These are phyloP conservation scores for Eira barbara DNA, from an alignment of 2,113 vertebrate genomes.

Conservation along the genomic window DNA sequence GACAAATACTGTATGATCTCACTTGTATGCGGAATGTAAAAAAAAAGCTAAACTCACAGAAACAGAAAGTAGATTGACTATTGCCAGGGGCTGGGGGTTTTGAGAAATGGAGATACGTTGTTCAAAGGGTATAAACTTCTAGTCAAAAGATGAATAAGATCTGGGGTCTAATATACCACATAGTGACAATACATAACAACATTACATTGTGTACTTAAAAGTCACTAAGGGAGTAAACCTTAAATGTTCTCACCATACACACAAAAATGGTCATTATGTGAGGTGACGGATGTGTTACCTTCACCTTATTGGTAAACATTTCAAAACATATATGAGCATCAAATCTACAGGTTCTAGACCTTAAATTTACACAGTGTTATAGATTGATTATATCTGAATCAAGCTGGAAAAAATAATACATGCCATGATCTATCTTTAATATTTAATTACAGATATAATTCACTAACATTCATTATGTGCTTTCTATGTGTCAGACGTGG, in stretches of 20 bases:
- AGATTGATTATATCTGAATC: neutral
- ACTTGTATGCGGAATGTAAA: neutral
- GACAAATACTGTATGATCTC: neutral
- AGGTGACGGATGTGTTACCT: neutral
- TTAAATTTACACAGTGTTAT: neutral
- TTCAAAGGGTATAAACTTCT: neutral
- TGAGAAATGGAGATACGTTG: neutral
- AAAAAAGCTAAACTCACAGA: neutral
- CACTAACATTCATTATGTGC: neutral
- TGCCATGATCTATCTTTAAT: neutral
- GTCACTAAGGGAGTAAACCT: neutral
- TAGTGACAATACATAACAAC: neutral
- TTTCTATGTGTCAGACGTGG: neutral
- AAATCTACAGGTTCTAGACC: neutral
- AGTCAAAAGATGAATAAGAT: neutral
- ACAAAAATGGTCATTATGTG: neutral
- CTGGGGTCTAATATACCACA: neutral
- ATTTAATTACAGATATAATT: neutral
- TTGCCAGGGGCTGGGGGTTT: too few relatives aligned
- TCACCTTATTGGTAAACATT: neutral
- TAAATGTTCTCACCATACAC: neutral
- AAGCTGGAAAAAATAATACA: neutral
- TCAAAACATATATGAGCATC: neutral
- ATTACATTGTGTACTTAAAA: neutral
- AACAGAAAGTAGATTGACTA: neutral